Evolutionary conservation across 2,888 invertebrate genomes (phyloP), one percentile per base, ranked within the genome.

Genomic region (Dilophus febrilis): DNA sequence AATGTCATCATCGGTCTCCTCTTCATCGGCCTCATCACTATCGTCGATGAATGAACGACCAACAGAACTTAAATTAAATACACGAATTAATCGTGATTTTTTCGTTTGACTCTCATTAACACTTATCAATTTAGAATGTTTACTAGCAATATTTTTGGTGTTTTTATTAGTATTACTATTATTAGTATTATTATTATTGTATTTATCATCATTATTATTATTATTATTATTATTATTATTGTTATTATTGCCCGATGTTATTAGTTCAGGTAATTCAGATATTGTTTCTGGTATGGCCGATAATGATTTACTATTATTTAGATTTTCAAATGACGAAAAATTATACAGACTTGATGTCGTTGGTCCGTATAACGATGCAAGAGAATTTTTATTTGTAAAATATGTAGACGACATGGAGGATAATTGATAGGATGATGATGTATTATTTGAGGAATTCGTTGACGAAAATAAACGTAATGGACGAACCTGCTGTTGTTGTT

Each of bases 401-500:
- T 4, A 12, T 11, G 26, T 26, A 4, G 35, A 26, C 5, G 35
- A 35, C 11, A 31, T 33, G 16, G 33, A 31, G 16, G 37, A 35
- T 33, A 30, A 34, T 11, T 34, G 34, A 35, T 35, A 30, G 14
- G 40, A 40, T 29, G 29, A 22, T 29, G 37, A 37, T 18, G 29
- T 19, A 18, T 30, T 29, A 18, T 28, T 28, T n/a, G 27, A 28
- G 14, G 35, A 27, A 12, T n/a, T 18, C 27, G 17, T 26, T 30
- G 42, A 44, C 40, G 43, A 44, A 35, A 37, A 71, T 71, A n/a
- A 73, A 72, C 14, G 72, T 71, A 51, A 73, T 71, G 17, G 72
- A 74, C 30, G 74, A 72, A 56, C 59, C 61, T 53, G 52, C 35
- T 53, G 54, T 33, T 51, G 53, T n/a, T n/a, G n/a, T n/a, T n/a